phyloP scores from a whole-genome alignment of 2,113 vertebrate genomes.

The Emydura subglobosa region DNA sequence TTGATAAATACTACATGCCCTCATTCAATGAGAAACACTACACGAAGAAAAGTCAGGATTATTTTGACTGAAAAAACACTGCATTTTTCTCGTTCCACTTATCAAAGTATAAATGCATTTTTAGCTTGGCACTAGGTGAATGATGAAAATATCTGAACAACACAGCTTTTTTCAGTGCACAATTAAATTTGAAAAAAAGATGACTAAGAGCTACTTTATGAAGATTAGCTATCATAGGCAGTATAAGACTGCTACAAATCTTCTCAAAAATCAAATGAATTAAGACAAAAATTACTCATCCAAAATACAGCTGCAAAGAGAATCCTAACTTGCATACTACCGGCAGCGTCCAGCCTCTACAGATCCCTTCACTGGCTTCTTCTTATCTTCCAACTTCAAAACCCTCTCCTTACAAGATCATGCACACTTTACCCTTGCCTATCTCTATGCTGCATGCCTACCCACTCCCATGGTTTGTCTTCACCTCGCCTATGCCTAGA shows the following conservation, averaged over 20 bases:
- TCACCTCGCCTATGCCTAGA: background rate
- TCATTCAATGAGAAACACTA: background rate
- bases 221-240: background rate
- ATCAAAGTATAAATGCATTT: background rate
- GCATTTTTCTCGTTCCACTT: background rate
- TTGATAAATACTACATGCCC: background rate
- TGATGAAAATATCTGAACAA: background rate
- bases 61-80: background rate
- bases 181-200: background rate
- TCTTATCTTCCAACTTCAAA: background rate
- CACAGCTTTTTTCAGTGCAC: background rate
- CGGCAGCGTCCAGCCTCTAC: background rate
- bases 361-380: background rate
- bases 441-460: background rate
- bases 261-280: background rate
- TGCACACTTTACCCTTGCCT: accelerated
- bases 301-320: background rate
- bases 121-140: background rate
- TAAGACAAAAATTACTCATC: background rate
- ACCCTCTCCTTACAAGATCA: background rate
- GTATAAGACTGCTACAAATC: background rate
- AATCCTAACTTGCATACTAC: background rate
- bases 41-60: background rate
- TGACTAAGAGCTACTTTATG: background rate
- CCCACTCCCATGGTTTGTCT: background rate